Conservation (phyloP, 2,797 vertebrate species). For the Passerculus sandwichensis region DNA sequence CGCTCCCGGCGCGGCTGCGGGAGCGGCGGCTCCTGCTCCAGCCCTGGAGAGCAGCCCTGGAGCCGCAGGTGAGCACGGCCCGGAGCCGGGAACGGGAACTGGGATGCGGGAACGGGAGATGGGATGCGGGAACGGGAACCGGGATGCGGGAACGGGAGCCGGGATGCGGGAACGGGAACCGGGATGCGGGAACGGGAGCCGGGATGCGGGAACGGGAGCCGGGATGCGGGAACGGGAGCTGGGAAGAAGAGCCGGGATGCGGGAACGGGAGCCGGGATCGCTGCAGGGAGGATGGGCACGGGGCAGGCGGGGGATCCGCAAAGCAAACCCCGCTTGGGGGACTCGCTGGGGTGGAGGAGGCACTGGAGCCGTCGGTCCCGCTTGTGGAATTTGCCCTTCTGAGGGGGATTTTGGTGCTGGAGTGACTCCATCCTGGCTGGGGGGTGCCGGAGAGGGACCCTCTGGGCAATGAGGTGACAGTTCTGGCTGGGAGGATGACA, state of each 20-base stretch:
- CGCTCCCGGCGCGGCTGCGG: background rate
- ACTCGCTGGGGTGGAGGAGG: background rate
- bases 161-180: background rate
- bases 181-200: background rate
- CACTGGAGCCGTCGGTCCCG: background rate
- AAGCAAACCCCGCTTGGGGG: background rate
- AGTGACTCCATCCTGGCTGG: background rate
- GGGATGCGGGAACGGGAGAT: too few relatives aligned
- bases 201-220: background rate
- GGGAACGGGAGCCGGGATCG: too few relatives aligned
- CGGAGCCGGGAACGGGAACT: background rate
- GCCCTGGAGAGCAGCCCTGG: background rate
- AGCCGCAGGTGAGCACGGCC: background rate
- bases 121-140: too few relatives aligned
- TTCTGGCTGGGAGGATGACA: too few relatives aligned
- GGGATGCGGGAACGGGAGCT: background rate
- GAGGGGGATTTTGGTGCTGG: background rate
- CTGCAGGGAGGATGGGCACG: background rate
- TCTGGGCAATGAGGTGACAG: rapidly evolving
- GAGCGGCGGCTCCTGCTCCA: background rate
- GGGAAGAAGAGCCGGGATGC: too few relatives aligned
- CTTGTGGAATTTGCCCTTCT: background rate
- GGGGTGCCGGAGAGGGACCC: background rate
- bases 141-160: too few relatives aligned
- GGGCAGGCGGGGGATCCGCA: background rate